Conservation (phyloP, 2,888 invertebrate genomes). For the Uloborus plumipes region DNA sequence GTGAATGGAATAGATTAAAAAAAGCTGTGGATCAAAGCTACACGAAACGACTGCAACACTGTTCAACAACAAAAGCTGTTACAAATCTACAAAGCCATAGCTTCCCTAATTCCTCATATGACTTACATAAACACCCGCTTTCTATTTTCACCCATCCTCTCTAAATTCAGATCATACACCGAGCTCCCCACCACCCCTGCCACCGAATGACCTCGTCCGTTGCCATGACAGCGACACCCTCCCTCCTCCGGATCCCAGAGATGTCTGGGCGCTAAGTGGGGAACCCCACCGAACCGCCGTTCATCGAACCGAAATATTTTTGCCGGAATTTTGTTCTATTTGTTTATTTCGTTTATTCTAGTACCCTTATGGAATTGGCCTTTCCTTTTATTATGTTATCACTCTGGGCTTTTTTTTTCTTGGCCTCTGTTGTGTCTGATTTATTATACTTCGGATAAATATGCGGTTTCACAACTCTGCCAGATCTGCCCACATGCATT, state of each 20-base stretch:
- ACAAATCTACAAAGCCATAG: too few relatives aligned
- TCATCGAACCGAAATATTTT: conserved; percentile 52
- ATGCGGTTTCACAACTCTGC: too few relatives aligned
- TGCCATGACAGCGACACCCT: conserved; percentile 13
- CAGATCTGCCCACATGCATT: too few relatives aligned
- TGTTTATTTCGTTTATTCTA: not conserved
- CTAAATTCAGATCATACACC: not conserved
- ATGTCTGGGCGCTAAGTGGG: conserved; percentile 37
- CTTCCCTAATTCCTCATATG: too few relatives aligned
- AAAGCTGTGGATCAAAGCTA: too few relatives aligned
- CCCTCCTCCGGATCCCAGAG: conserved; percentile 1
- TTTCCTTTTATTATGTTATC: not conserved
- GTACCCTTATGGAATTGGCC: too few relatives aligned
- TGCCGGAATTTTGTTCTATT: not conserved
- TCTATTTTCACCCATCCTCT: too few relatives aligned
- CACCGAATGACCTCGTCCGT: conserved; percentile 26
- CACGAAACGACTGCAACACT: too few relatives aligned
- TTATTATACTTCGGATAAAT: too few relatives aligned
- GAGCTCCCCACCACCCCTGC: not conserved
- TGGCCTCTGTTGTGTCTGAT: not conserved
- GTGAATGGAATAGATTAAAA: too few relatives aligned
- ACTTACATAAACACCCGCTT: too few relatives aligned
- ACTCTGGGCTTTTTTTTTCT: not conserved
- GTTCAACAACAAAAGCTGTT: too few relatives aligned
- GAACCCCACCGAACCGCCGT: conserved; percentile 27